Conservation (phyloP, 2,797 vertebrate species). For the Aselliscus stoliczkanus region DNA sequence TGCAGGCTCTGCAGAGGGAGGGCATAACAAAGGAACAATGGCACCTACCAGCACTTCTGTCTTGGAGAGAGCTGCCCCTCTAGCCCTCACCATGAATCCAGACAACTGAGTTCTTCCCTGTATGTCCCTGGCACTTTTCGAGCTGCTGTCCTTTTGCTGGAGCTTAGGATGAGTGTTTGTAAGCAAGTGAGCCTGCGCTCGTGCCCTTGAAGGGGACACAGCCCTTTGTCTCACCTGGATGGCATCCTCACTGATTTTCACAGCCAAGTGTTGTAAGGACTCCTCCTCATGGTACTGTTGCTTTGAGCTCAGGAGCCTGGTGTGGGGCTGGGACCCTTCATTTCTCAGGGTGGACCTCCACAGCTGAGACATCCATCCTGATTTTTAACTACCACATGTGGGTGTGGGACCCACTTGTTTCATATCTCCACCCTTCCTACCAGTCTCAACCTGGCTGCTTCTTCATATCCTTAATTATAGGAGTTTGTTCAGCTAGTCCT, state of each 20-base stretch:
- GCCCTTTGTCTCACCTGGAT: neutral
- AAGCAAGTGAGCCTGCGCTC: neutral
- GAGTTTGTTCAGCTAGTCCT: neutral
- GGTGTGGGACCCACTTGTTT: neutral
- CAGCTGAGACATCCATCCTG: neutral
- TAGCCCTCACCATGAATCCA: neutral
- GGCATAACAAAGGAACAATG: no score
- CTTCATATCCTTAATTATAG: neutral
- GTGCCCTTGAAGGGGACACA: neutral
- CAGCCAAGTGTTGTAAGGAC: no score
- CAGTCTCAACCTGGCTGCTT: neutral
- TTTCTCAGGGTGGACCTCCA: neutral
- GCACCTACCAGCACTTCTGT: neutral
- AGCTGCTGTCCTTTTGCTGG: neutral
- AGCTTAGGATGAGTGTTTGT: neutral
- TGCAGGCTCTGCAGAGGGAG: neutral
- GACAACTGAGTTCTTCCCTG: no score
- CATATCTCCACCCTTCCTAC: no score
- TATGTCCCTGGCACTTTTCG: neutral
- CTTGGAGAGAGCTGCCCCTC: neutral
- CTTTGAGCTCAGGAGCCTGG: neutral
- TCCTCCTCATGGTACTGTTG: neutral
- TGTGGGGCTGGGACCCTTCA: neutral
- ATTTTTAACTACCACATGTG: neutral
- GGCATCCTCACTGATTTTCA: neutral